Evolutionary conservation across 2,888 invertebrate species (phyloP), one percentile per base, ranked within the genome.

Genomic region (Meta bourneti): DNA sequence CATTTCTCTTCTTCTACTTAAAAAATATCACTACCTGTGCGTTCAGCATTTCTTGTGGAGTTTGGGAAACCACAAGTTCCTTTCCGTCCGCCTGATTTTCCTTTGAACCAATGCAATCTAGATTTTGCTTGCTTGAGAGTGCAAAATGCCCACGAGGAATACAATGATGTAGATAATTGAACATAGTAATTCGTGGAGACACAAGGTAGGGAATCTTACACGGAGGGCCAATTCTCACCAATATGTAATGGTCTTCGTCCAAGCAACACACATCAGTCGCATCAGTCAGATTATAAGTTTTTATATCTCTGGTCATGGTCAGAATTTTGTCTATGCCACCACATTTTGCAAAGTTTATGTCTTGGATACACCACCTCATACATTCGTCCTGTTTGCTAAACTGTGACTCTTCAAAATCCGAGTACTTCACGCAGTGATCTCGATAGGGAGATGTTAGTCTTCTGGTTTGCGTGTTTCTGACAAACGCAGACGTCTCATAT

Each of bases 241-340:
- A 7, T 1, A 54, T 34, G 6, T 83, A 16, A 8, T 49, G 34
- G 8, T 72, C 84, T 0, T 74, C 52, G 49, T 90, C 79, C 19
- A 90, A 34, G 51, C 84, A 90, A n/a, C 79, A 90, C 13, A 83
- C 16, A 2, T 89, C 61, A 0, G 20, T 72, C 19, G 6, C 52
- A 9, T 84, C 72, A 5, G 16, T 54, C 16, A 90, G 13, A 20
- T 54, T 11, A 54, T 79, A 90, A 48, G 7, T 5, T 16, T 79
- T 72, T 6, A 19, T 6, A 13, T 79, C 72, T 2, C 48, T 72
- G 0, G 54, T 49, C 13, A 51, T 13, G 1, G 51, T 6, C 9
- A 84, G 9, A 16, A 79, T 72, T 19, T 19, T 72, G 72, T 90
- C 89, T 52, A 84, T 49, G 61, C 89, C 83, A 0, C 71, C 71